These are phyloP conservation scores for Pimpla rufipes DNA, from an alignment of 2,888 invertebrate species.

Conservation along the genomic window DNA sequence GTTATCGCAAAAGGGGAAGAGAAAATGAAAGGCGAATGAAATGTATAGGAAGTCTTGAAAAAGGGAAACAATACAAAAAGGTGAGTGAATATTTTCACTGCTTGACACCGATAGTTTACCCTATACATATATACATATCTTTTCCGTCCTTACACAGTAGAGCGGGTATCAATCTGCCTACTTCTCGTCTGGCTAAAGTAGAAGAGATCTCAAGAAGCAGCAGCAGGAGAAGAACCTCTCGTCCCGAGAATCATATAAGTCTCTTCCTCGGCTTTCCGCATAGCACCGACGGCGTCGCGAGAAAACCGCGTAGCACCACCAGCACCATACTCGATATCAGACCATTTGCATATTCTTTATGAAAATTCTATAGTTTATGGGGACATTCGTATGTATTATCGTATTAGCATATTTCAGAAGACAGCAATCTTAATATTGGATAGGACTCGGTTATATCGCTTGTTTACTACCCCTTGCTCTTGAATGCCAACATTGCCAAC, in stretches of 20 bases:
- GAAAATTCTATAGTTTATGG: slow-evolving; percentile 86
- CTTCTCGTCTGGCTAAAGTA: neutral
- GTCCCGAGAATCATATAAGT: slow-evolving; percentile 23
- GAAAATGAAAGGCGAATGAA: slow-evolving; percentile 4
- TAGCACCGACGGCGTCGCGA: slow-evolving; percentile 40
- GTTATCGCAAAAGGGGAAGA: neutral
- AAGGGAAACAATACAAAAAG: neutral
- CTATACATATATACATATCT: slow-evolving; percentile 21
- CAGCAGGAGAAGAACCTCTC: slow-evolving; percentile 39
- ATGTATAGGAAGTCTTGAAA: slow-evolving; percentile 16
- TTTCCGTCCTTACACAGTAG: neutral
- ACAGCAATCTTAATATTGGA: slow-evolving; percentile 86
- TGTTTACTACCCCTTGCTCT: slow-evolving; percentile 81
- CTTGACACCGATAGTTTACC: slow-evolving; percentile 11
- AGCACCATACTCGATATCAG: slow-evolving; percentile 81
- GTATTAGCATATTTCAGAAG: slow-evolving; percentile 85
- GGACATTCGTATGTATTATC: slow-evolving; percentile 85
- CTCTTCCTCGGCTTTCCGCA: slow-evolving; percentile 49
- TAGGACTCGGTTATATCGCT: slow-evolving; percentile 82
- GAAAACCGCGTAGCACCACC: slow-evolving; percentile 45
- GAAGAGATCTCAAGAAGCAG: slow-evolving; percentile 63
- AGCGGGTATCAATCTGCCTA: slow-evolving; percentile 75
- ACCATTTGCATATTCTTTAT: slow-evolving; percentile 85
- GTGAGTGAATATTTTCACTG: slow-evolving; percentile 21
- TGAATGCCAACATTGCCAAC: slow-evolving; percentile 12